Base-by-base conservation (phyloP, 2,888 invertebrate genomes). In the Pristionchus fissidentatus region DNA sequence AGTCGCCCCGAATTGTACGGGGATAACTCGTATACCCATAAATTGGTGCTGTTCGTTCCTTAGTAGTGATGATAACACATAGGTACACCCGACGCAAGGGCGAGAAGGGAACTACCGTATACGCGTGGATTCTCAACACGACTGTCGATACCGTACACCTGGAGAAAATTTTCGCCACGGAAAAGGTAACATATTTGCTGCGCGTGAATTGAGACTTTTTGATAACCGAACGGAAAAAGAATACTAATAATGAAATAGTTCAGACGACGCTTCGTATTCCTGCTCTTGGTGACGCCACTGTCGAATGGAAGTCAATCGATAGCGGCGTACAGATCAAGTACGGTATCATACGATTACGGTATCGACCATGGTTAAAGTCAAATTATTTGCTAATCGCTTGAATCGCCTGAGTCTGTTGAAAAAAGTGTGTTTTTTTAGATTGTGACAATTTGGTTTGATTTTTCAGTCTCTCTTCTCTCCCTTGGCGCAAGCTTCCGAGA, bases 71-170 rank as follows among this genome's bases (percentile, higher is more conserved):
- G n/a, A n/a, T n/a, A n/a, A n/a, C n/a, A n/a, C n/a, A n/a, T n/a
- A 80, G 82, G 82, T 82, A 70, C 70, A 82, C 82, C 15, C 19
- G 35, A 22, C 43, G 70, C 46, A 82, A 82, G 82, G 29, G 83
- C 41, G 85, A 87, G 49, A 57, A 82, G 8, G 83, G 88, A 55
- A 89, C 90, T 1, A 87, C 90, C 10, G 85, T 91, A 49, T 91
- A 91, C 85, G 91, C 91, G 0, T 91, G 90, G 87, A 80, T 91
- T 52, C 83, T 91, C 43, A 84, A 90, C 26, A 88, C 86, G 7
- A 84, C 85, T 4, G 80, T 75, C 3, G 85, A 85, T 10, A 62
- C 75, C 29, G 84, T 90, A 38, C 60, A 80, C 38, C 85, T 91
- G 26, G 77, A 85, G 46, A 87, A 88, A 22, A 86, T 91, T 19